Conservation (phyloP, 2,888 invertebrate genomes). For the Drepanosiphum platanoidis region DNA sequence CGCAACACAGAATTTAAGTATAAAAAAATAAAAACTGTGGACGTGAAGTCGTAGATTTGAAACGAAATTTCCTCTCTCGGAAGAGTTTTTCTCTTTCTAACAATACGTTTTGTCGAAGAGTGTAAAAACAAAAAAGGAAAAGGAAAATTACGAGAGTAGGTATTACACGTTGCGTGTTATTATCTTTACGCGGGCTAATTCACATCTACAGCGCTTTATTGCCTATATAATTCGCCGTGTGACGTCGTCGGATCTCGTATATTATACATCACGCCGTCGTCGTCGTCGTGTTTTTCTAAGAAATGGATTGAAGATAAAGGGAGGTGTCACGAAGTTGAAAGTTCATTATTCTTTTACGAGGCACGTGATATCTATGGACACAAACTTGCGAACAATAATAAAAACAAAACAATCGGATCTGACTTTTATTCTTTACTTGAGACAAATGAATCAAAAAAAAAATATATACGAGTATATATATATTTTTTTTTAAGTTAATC, state of each 20-base stretch:
- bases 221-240: conserved; percentile 34
- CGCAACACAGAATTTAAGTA: no score
- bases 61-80: no score
- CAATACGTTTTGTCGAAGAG: no score
- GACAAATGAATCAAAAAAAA: no score
- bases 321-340: not conserved
- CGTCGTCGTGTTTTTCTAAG: not conserved
- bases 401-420: conserved; percentile 1
- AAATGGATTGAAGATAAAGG: not conserved
- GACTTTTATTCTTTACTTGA: not conserved
- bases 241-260: not conserved
- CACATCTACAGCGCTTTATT: not conserved
- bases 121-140: not conserved
- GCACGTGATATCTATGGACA: not conserved
- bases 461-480: no score
- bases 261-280: not conserved
- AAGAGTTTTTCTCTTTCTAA: no score
- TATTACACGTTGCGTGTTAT: not conserved
- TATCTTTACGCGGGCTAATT: not conserved
- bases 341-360: conserved; percentile 23
- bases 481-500: no score
- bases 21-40: no score
- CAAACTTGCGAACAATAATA: not conserved
- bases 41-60: no score
- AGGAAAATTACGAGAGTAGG: not conserved